These are phyloP conservation scores for Smithornis capensis DNA, from an alignment of 2,113 vertebrate genomes.

Conservation along the genomic window DNA sequence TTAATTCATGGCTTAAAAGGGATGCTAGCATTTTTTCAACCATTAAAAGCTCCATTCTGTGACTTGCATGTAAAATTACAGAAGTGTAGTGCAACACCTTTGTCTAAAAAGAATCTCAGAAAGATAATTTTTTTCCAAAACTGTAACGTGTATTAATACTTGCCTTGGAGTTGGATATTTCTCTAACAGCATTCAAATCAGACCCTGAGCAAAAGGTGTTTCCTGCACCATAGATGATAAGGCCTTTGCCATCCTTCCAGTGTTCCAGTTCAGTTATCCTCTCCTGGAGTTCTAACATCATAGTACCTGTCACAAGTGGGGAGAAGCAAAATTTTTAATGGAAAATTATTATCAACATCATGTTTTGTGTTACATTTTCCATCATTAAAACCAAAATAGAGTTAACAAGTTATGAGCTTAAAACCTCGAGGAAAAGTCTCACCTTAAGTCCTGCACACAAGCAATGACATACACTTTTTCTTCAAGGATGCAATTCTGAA, in stretches of 20 bases:
- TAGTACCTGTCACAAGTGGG: slow-evolving; percentile 77
- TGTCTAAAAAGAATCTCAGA: neutral
- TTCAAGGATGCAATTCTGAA: neutral
- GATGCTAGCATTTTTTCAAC: neutral
- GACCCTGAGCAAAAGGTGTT: slow-evolving; percentile 94
- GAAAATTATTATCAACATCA: neutral
- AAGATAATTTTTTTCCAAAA: neutral
- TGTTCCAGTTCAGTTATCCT: slow-evolving; percentile 85
- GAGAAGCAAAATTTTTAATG: neutral
- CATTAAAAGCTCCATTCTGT: neutral
- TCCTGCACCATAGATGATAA: slow-evolving; percentile 86
- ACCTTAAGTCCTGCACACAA: neutral
- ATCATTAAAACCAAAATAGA: neutral
- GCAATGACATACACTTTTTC: neutral
- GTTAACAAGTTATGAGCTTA: neutral
- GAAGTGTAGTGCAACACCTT: neutral
- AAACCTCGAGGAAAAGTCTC: neutral
- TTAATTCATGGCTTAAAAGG: neutral
- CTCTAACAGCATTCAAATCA: slow-evolving; percentile 87
- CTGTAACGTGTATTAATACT: neutral
- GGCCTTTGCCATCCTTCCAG: slow-evolving; percentile 91
- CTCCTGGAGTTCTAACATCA: slow-evolving; percentile 93
- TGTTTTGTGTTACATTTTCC: neutral
- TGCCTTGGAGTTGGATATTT: slow-evolving; percentile 83
- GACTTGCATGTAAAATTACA: neutral